phyloP scores from a whole-genome alignment of 2,888 invertebrate species.

The Metopia argyrocephala region DNA sequence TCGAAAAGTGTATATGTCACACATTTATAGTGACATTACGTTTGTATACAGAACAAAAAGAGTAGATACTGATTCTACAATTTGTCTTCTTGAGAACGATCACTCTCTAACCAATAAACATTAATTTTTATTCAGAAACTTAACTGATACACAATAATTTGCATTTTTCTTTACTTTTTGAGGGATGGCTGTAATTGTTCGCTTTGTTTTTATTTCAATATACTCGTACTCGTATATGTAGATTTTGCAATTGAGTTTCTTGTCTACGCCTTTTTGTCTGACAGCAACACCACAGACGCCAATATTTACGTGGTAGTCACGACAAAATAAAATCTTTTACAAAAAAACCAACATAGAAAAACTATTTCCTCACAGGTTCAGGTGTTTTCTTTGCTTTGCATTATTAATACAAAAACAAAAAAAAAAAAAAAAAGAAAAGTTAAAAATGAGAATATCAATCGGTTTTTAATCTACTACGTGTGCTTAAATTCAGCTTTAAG shows the following conservation, averaged over 20 bases:
- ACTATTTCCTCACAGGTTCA: conserved; percentile 24
- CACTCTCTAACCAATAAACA: too few species aligned
- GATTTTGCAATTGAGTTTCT: conserved; percentile 21
- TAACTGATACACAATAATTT: too few species aligned
- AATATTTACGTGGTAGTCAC: conserved; percentile 51
- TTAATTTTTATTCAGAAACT: too few species aligned
- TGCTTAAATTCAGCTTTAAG: conserved; percentile 48
- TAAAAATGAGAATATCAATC: conserved; percentile 18
- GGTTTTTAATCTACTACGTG: conserved; percentile 51
- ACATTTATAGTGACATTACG: too few species aligned
- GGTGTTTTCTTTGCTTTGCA: conserved; percentile 43
- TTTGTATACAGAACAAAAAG: too few species aligned
- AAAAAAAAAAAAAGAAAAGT: neutral
- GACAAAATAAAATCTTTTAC: conserved; percentile 29
- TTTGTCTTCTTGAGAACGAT: too few species aligned
- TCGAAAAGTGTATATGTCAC: too few species aligned
- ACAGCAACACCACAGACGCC: conserved; percentile 35
- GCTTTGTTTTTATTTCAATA: too few species aligned
- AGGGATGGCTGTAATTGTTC: too few species aligned
- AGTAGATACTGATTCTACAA: too few species aligned
- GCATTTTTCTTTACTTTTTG: too few species aligned
- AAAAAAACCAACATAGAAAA: conserved; percentile 6
- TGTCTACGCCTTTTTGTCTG: conserved; percentile 43
- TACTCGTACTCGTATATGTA: conserved; percentile 28
- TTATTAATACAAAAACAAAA: neutral